A percentile compares a stretch with the other conserved stretches of the same genome.
Evolutionary conservation across 2,888 invertebrate species (phyloP).

Genomic region (Carpatolechia fugitivella): DNA sequence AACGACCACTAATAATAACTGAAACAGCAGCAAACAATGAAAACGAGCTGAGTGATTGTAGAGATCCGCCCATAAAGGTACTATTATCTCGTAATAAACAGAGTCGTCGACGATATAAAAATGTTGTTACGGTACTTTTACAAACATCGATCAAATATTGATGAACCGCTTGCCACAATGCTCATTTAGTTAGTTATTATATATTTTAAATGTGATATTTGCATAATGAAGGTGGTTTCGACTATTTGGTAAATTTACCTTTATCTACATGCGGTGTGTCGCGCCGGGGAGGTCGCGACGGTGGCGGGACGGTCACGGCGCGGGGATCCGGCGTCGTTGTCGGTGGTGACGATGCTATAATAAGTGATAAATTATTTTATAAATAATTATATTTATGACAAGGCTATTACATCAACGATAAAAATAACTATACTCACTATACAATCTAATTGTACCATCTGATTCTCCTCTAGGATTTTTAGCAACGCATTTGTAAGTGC

Average conservation of each 20-base stretch:
- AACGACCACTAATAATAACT: constrained; percentile 76
- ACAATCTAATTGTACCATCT: constrained; percentile 92
- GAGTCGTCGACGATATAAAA: constrained; percentile 63
- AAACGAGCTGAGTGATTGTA: constrained; percentile 62
- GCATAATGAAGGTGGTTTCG: too few species aligned
- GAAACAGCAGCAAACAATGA: constrained; percentile 74
- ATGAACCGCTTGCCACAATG: constrained; percentile 50
- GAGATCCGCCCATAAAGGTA: constrained; percentile 71
- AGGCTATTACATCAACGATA: neutral
- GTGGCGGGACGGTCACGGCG: constrained; percentile 73
- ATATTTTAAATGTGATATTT: neutral
- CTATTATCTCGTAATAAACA: constrained; percentile 76
- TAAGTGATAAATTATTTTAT: neutral
- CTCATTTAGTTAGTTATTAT: constrained; percentile 31
- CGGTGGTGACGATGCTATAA: constrained; percentile 87
- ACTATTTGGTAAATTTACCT: too few species aligned
- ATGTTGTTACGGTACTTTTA: constrained; percentile 64
- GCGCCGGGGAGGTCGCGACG: constrained; percentile 65
- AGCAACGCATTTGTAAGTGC: constrained; percentile 92
- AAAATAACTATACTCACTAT: constrained; percentile 83
- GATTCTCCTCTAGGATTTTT: constrained; percentile 95
- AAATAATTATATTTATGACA: too few species aligned
- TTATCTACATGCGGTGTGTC: constrained; percentile 68
- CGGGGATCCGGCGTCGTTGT: constrained; percentile 88
- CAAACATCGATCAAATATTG: constrained; percentile 50